Conservation (phyloP, 2,113 vertebrate genomes). For the Lophius piscatorius region DNA sequence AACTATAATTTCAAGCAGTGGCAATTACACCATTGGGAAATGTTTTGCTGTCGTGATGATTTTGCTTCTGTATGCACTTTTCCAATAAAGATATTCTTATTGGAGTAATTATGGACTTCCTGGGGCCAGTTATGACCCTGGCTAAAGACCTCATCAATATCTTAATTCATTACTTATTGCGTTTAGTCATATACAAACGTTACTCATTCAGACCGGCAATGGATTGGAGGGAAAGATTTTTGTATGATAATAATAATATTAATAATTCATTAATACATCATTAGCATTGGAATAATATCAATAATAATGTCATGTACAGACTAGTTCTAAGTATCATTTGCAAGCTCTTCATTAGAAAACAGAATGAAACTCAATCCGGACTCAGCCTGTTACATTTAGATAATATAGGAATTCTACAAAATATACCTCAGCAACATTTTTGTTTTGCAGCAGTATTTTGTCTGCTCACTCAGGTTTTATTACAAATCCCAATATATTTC, state of each 20-base stretch:
- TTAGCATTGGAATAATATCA: slow-evolving; percentile 70
- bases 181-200: slow-evolving; percentile 72
- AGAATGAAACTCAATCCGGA: too few species aligned
- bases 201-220: slow-evolving; percentile 78
- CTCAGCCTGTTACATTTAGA: background rate
- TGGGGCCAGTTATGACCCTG: slow-evolving; percentile 79
- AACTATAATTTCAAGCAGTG: slow-evolving; percentile 82
- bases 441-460: too few species aligned
- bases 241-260: too few species aligned
- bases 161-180: slow-evolving; percentile 81
- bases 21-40: slow-evolving; percentile 79
- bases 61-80: slow-evolving; percentile 80
- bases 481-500: background rate
- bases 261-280: too few species aligned
- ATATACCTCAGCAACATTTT: background rate
- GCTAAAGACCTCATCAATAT: slow-evolving; percentile 84
- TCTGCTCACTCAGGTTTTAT: too few species aligned
- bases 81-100: slow-evolving; percentile 83
- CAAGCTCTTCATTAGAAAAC: background rate
- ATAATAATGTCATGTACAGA: slow-evolving; percentile 35
- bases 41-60: slow-evolving; percentile 77
- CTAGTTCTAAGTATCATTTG: too few species aligned
- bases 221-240: slow-evolving; percentile 65
- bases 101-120: slow-evolving; percentile 83
- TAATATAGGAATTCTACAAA: background rate